Percentiles rank a stretch among this genome's conserved stretches.
phyloP scores from a whole-genome alignment of 2,888 invertebrate species.

The Acanthosepion pharaonis region DNA sequence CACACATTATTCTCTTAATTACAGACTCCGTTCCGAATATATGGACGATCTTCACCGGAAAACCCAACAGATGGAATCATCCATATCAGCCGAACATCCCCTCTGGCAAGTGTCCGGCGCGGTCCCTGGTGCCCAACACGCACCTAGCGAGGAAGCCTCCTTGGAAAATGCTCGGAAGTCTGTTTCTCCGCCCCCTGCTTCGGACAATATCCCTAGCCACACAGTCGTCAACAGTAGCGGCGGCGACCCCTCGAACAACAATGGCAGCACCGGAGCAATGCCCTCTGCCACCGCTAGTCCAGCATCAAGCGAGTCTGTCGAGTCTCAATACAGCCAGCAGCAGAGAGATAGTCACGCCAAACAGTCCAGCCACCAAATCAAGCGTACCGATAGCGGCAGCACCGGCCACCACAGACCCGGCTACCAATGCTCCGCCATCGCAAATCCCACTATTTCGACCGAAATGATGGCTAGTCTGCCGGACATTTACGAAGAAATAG shows the following conservation, averaged over 20 bases:
- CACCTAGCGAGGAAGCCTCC: not conserved
- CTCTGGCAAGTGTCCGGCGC: not conserved
- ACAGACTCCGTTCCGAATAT: slow-evolving; percentile 38
- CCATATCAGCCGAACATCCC: not conserved
- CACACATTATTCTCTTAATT: not conserved
- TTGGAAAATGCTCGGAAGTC: not conserved
- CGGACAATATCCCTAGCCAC: slow-evolving; percentile 23
- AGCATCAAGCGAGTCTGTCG: not conserved
- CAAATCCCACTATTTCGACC: not conserved
- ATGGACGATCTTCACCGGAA: slow-evolving; percentile 44
- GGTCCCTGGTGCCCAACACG: not conserved
- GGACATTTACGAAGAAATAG: slow-evolving; percentile 2
- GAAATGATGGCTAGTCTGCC: not conserved
- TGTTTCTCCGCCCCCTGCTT: not conserved
- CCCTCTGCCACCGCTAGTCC: not conserved
- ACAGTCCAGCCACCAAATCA: not conserved
- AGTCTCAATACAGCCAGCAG: not conserved
- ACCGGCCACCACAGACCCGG: not conserved
- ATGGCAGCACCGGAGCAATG: not conserved
- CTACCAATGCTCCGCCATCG: not conserved
- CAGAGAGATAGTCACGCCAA: not conserved
- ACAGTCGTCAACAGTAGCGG: not conserved
- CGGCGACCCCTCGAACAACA: not conserved
- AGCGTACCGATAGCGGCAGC: not conserved
- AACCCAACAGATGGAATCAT: not conserved